These are phyloP conservation scores for Tenthredo amoena DNA, from an alignment of 2,888 invertebrate genomes.

Conservation along the genomic window DNA sequence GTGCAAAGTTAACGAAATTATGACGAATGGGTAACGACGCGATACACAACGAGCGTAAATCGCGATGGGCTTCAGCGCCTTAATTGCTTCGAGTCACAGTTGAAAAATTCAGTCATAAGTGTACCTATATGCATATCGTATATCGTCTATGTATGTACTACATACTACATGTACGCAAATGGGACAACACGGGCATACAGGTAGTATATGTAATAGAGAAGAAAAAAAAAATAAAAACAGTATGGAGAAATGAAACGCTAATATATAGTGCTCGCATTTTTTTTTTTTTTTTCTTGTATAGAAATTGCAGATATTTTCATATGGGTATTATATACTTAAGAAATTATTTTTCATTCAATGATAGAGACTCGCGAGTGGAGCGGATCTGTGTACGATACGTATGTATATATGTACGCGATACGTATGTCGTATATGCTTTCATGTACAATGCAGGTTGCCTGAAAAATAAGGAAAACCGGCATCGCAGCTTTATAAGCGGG, in stretches of 20 bases:
- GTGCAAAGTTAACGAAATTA: not conserved
- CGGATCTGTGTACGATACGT: not conserved
- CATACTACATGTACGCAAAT: too few species aligned
- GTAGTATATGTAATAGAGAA: not conserved
- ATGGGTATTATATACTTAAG: not conserved
- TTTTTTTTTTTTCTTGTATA: too few species aligned
- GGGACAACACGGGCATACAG: too few species aligned
- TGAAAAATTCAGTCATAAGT: not conserved
- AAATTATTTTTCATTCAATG: conserved; percentile 3
- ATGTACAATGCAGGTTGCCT: conserved; percentile 24
- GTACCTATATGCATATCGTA: too few species aligned
- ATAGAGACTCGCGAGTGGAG: not conserved
- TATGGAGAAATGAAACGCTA: not conserved
- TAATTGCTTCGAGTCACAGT: not conserved
- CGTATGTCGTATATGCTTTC: not conserved
- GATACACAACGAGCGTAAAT: not conserved
- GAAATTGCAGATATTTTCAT: not conserved
- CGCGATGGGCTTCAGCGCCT: not conserved
- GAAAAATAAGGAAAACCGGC: conserved; percentile 48
- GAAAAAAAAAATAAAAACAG: not conserved
- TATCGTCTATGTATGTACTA: not conserved
- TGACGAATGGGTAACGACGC: not conserved
- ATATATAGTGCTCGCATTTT: not conserved
- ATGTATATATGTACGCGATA: not conserved
- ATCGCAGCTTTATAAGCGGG: conserved; percentile 39